Conservation (phyloP, 2,797 vertebrate species). For the Valencia hispanica region DNA sequence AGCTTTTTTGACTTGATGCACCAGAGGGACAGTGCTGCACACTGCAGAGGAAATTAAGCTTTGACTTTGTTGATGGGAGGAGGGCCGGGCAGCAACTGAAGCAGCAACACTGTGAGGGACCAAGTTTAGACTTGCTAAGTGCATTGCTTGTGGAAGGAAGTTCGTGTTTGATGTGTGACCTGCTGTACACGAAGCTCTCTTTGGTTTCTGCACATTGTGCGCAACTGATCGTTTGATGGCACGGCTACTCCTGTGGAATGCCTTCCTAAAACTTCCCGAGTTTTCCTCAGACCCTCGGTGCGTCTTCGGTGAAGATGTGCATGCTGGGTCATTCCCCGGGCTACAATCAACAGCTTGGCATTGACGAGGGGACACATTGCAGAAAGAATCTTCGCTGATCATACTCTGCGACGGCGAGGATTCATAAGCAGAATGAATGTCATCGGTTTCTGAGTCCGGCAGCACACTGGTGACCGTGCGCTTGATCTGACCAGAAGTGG, state of each 20-base stretch:
- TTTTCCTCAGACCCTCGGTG: conserved; percentile 68
- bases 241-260: conserved; percentile 59
- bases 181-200: conserved; percentile 53
- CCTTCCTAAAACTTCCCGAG: conserved; percentile 59
- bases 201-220: conserved; percentile 75
- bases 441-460: conserved; percentile 90
- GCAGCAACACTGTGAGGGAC: conserved; percentile 96
- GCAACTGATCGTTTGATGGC: conserved; percentile 67
- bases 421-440: conserved; percentile 86
- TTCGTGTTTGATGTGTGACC: conserved; percentile 68
- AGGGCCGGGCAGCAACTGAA: conserved; percentile 86
- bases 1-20: conserved; percentile 92
- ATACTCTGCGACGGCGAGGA: conserved; percentile 85
- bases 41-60: conserved; percentile 82
- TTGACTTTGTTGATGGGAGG: conserved; percentile 79
- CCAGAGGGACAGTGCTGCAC: conserved; percentile 88
- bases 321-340: conserved; percentile 52
- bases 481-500: conserved; percentile 93
- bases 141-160: conserved; percentile 94
- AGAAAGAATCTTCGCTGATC: conserved; percentile 81
- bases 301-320: conserved; percentile 51
- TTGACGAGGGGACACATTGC: conserved; percentile 69
- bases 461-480: conserved; percentile 93
- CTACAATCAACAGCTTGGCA: conserved; percentile 64
- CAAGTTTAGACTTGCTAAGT: conserved; percentile 96